Base-by-base conservation (phyloP, 2,797 vertebrate genomes). In the Emydoidea blandingii region DNA sequence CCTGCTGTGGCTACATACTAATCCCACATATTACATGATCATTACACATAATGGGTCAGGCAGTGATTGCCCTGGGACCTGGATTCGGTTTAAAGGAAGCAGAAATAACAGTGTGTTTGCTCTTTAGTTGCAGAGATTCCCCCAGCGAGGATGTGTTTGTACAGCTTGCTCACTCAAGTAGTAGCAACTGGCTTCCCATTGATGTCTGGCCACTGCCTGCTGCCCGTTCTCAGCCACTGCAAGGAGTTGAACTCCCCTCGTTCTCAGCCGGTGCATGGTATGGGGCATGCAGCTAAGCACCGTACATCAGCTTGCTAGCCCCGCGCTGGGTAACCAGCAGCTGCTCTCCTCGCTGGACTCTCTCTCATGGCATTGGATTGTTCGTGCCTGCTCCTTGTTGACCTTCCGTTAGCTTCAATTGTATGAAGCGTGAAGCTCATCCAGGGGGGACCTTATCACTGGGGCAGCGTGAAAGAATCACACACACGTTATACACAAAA, bases 391-490 rank as follows among this genome's bases (percentile, higher is more conserved):
- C 37, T 62, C 79, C 87, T 89, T 89, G 91, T 82, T 85, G 65
- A 88, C 83, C 91, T 89, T 62, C 83, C 65, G 41, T 81, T 68
- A 78, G 87, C 27, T 37, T 76, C 81, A 52, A 88, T 29, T 76
- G 59, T 31, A 81, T 47, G 72, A 88, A 54, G 54, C 9, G 76
- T 78, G n/a, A 53, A 76, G 47, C 78, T 81, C 83, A 81, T 78
- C 81, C 87, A 81, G 79, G 59, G 81, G 87, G 82, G 79, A 65
- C 65, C 74, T 85, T 65, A 82, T 47, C 87, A 56, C 37, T 12
- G 31, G 37, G 74, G 53, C 86, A 78, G 59, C 44, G 5, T 85
- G 86, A 78, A 88, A 82, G 87, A 92, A 92, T 89, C 85, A 82
- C 53, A 82, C 80, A 81, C 41, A 86, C 54, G 53, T 82, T 89